phyloP scores from a whole-genome alignment of 2,113 vertebrate species.

The Alexandromys fortis region DNA sequence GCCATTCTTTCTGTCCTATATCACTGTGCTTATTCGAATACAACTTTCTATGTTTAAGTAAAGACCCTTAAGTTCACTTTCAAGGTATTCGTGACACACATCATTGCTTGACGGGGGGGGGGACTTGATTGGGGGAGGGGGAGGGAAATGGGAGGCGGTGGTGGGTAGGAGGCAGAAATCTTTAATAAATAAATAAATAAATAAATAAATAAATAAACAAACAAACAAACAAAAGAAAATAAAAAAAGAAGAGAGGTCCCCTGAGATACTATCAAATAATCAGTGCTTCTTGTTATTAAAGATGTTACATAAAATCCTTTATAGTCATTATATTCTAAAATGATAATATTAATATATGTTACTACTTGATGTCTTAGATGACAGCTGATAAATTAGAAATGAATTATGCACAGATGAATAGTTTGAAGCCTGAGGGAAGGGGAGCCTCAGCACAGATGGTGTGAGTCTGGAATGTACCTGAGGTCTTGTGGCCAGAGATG shows the following conservation, averaged over 20 bases:
- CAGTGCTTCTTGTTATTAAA: background rate
- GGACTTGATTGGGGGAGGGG: too few species aligned
- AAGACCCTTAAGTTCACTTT: slow-evolving; percentile 38
- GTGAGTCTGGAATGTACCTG: background rate
- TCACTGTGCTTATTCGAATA: background rate
- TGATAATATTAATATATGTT: background rate
- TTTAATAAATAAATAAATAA: too few species aligned
- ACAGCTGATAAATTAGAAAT: background rate
- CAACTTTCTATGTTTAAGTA: slow-evolving; percentile 39
- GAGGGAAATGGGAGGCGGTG: too few species aligned
- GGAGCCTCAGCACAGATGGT: background rate
- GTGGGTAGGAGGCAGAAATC: too few species aligned
- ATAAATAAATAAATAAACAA: too few species aligned
- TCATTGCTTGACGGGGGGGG: background rate
- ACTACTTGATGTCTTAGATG: background rate
- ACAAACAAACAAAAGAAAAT: too few species aligned
- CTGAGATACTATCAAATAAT: background rate
- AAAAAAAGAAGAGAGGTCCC: background rate
- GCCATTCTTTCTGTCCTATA: background rate
- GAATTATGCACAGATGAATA: background rate
- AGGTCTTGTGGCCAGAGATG: background rate
- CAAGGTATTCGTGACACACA: background rate
- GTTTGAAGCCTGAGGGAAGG: background rate
- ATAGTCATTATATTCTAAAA: slow-evolving; percentile 17
- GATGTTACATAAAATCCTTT: background rate